A percentile compares a stretch with the other conserved stretches of the same genome.
These are phyloP conservation scores for Sebastes jordani DNA, from an alignment of 2,797 vertebrate genomes.

Conservation along the genomic window DNA sequence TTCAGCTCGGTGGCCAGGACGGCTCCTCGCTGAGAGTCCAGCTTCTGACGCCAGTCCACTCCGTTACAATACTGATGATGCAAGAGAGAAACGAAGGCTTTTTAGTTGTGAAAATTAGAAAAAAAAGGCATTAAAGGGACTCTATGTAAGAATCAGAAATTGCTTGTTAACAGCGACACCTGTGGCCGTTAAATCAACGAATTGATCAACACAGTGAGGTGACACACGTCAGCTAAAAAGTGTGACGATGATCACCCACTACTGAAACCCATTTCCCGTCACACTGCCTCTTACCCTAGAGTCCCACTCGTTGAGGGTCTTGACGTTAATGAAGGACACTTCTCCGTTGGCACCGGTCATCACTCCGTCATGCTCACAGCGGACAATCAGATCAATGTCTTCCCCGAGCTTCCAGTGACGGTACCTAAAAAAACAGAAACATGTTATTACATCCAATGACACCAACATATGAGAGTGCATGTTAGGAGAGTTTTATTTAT, in stretches of 20 bases:
- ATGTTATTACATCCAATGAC: not conserved
- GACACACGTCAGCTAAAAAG: not conserved
- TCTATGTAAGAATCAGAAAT: too few species aligned
- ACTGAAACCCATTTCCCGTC: too few species aligned
- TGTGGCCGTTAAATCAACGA: too few species aligned
- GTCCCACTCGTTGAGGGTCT: conserved; percentile 99
- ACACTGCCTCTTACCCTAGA: conserved; percentile 87
- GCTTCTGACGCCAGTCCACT: conserved; percentile 98
- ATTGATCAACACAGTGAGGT: too few species aligned
- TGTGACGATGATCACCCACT: not conserved
- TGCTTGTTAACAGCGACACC: too few species aligned
- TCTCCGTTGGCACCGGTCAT: conserved; percentile 98
- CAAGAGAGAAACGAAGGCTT: not conserved
- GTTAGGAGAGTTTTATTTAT: too few species aligned
- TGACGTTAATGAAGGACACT: conserved; percentile 97
- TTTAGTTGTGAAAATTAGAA: not conserved
- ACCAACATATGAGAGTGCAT: too few species aligned
- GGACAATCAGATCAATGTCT: conserved; percentile 97
- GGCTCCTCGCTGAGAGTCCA: conserved; percentile 97
- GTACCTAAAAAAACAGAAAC: conserved; percentile 80
- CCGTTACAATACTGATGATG: conserved; percentile 91
- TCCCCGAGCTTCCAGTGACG: conserved; percentile 98
- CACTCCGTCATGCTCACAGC: conserved; percentile 96
- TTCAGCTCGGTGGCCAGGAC: conserved; percentile 98
- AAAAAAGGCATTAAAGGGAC: not conserved